Evolutionary conservation across 2,113 vertebrate genomes (phyloP).

Genomic region (Drymodes brunneopygia): DNA sequence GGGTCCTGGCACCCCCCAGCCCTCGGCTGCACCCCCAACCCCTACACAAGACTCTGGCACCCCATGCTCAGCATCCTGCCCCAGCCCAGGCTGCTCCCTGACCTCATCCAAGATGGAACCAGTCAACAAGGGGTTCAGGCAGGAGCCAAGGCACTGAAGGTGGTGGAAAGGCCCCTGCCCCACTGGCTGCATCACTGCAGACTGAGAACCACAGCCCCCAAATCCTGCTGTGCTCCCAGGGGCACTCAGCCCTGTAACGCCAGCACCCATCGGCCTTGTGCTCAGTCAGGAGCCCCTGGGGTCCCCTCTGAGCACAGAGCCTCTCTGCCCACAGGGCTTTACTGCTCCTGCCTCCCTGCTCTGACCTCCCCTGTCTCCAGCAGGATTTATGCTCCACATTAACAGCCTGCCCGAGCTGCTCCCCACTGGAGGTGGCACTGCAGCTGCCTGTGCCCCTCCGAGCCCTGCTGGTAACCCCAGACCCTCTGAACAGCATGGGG

Average conservation of each 20-base stretch:
- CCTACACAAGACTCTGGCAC: background rate
- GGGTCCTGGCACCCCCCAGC: background rate
- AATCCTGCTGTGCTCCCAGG: rapidly evolving
- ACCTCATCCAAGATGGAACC: rapidly evolving
- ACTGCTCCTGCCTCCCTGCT: constrained; percentile 75
- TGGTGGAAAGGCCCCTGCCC: background rate
- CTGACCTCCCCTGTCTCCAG: constrained; percentile 77
- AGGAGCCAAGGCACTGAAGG: rapidly evolving
- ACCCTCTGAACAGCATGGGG: rapidly evolving
- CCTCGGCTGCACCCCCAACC: background rate
- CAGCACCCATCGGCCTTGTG: background rate
- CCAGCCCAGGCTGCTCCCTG: rapidly evolving
- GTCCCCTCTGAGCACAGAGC: constrained; percentile 62
- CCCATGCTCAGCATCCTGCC: rapidly evolving
- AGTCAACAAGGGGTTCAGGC: rapidly evolving
- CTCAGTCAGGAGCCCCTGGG: constrained; percentile 36
- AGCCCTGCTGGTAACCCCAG: background rate
- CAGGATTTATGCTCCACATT: constrained; percentile 66
- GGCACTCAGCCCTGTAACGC: rapidly evolving
- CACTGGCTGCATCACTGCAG: rapidly evolving
- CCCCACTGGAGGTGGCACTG: background rate
- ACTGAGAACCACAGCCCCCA: background rate
- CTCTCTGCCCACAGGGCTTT: constrained; percentile 65
- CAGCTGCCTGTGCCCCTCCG: background rate
- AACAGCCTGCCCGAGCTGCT: background rate